These are phyloP conservation scores for Colossoma macropomum DNA, from an alignment of 2,113 vertebrate genomes.

Conservation along the genomic window DNA sequence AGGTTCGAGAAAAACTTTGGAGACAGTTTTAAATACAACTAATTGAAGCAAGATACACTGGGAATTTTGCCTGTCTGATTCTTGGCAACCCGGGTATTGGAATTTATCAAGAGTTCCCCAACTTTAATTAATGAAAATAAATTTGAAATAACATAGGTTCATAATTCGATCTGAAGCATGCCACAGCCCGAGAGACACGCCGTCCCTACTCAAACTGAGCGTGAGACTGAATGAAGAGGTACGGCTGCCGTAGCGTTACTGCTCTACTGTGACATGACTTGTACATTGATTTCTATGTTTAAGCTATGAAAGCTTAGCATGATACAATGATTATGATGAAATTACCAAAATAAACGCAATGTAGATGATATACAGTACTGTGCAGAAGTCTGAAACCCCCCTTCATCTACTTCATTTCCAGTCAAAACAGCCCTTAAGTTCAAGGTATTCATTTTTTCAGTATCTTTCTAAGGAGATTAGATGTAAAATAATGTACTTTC, in stretches of 20 bases:
- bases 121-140: constrained; percentile 37
- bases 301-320: too few relatives aligned
- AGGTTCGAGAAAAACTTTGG: constrained; percentile 28
- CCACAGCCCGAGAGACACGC: constrained; percentile 11
- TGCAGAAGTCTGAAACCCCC: too few relatives aligned
- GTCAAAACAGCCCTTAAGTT: too few relatives aligned
- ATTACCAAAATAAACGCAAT: too few relatives aligned
- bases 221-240: not conserved
- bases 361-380: too few relatives aligned
- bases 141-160: constrained; percentile 52
- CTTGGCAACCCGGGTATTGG: constrained; percentile 55
- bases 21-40: constrained; percentile 4
- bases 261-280: not conserved
- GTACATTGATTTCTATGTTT: too few relatives aligned
- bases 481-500: too few relatives aligned
- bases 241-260: not conserved
- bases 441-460: too few relatives aligned
- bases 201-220: constrained; percentile 42
- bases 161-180: constrained; percentile 54
- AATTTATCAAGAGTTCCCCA: constrained; percentile 33
- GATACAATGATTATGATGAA: too few relatives aligned
- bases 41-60: constrained; percentile 37
- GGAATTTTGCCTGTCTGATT: constrained; percentile 39
- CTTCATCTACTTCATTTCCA: too few relatives aligned
- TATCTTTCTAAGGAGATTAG: too few relatives aligned